A percentile compares a stretch with the other conserved stretches of the same genome.
These are phyloP conservation scores for Istiophorus platypterus DNA, from an alignment of 2,113 vertebrate genomes.

Conservation along the genomic window DNA sequence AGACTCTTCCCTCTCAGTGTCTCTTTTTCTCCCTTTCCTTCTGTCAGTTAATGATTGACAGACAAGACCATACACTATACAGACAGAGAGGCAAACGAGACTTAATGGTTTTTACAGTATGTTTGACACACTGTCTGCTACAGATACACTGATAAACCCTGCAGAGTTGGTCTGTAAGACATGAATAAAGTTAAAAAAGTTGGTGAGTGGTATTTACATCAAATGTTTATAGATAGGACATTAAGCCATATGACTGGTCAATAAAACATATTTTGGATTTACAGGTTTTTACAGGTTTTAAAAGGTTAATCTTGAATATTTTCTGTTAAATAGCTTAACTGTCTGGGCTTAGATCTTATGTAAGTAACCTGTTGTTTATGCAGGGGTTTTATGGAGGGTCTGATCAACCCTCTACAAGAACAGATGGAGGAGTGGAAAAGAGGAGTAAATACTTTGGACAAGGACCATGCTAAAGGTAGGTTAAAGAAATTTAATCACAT, in stretches of 20 bases:
- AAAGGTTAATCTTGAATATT: background rate
- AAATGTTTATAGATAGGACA: background rate
- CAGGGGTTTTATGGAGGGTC: slow-evolving; percentile 93
- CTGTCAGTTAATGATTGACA: slow-evolving; percentile 61
- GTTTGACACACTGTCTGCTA: slow-evolving; percentile 18
- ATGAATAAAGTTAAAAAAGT: background rate
- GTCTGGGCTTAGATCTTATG: slow-evolving; percentile 8
- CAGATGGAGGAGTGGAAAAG: slow-evolving; percentile 98
- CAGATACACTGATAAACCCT: background rate
- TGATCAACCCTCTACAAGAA: slow-evolving; percentile 97
- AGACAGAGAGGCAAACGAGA: slow-evolving; percentile 41
- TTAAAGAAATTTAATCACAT: background rate
- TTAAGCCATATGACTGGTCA: background rate
- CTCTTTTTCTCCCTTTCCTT: slow-evolving; percentile 24
- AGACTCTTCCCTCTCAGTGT: slow-evolving; percentile 26
- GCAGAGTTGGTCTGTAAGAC: background rate
- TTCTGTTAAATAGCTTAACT: background rate
- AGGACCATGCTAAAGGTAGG: slow-evolving; percentile 95
- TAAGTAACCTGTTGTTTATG: slow-evolving; percentile 23
- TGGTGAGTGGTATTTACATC: background rate
- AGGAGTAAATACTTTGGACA: slow-evolving; percentile 93
- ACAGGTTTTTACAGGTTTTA: background rate
- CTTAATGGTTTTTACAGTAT: slow-evolving; percentile 19
- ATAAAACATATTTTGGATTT: slow-evolving; percentile 1
- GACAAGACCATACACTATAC: slow-evolving; percentile 1